Evolutionary conservation across 1,140 invertebrate species (phyloP), one percentile per base, ranked within the genome.

Genomic region (Berghia stephanieae): DNA sequence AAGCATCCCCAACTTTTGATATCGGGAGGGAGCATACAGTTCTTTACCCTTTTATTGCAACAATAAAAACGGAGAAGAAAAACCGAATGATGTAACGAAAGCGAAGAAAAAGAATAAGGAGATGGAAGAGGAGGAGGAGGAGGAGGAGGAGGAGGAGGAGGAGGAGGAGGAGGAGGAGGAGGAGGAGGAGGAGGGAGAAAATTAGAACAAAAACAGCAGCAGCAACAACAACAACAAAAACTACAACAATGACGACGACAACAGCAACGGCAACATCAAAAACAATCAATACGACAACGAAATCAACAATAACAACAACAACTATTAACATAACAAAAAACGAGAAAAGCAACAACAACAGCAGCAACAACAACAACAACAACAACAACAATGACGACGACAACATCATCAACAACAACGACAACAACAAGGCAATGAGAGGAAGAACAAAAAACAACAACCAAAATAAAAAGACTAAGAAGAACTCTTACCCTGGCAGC

Each of bases 401-500:
- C 8, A 21, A 60, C 8, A 60, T 27, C 8, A 60, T 27, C 8
- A 60, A 21, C 8, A 60, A 60, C n/a, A 60, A 60, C 8, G 34
- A 60, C 8, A 60, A 60, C 8, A 60, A 60, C n/a, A 60, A 60
- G 34, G 55, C 24, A 60, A 31, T 4, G 21, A 21, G 34, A 60
- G 21, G 34, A 6, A 31, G 34, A 43, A 38, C 24, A 69, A 24
- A 69, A 36, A 38, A 43, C 5, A 43, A 69, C 40, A 69, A 24
- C 42, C 27, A 69, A 36, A 43, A 36, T 24, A 42, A 43, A 10
- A 40, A 43, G 27, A 31, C 2, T 27, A 46, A 13, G 46, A 55
- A 31, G 6, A 16, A 13, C 21, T 80, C 86, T 85, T 81, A 91
- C 91, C 86, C 90, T 86, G 21, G 92, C 90, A 0, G 88, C 88